Percentiles rank a stretch among this genome's conserved stretches.
Evolutionary conservation across 2,113 vertebrate genomes (phyloP).

Genomic region (Acrocephalus kingi): DNA sequence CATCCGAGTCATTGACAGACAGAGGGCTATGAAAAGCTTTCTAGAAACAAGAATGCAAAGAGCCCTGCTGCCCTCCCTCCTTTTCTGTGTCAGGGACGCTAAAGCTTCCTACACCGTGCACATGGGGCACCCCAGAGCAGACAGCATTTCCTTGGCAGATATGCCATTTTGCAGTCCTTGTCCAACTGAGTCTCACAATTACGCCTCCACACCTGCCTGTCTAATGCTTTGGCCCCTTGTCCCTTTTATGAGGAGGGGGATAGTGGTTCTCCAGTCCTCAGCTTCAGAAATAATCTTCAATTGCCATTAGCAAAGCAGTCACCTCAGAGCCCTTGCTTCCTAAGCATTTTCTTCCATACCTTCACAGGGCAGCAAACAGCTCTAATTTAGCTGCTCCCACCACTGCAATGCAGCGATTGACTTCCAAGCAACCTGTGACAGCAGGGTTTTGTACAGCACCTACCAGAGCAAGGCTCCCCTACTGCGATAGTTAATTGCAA

Average conservation of each 20-base stretch:
- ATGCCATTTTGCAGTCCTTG: background rate
- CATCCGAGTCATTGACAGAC: background rate
- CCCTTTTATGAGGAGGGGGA: background rate
- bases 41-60: background rate
- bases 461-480: background rate
- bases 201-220: background rate
- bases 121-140: accelerated
- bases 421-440: conserved; percentile 12
- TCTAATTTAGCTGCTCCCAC: background rate
- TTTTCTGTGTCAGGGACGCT: background rate
- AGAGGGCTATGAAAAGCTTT: background rate
- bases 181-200: background rate
- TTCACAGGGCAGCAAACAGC: background rate
- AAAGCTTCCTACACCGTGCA: background rate
- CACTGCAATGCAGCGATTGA: background rate
- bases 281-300: background rate
- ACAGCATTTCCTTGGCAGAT: background rate
- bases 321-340: background rate
- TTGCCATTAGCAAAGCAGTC: background rate
- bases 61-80: background rate
- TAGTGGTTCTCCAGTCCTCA: background rate
- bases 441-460: background rate
- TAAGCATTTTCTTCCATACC: background rate
- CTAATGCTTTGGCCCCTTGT: background rate
- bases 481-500: background rate